phyloP scores from a whole-genome alignment of 2,113 vertebrate genomes.

The Oreotragus oreotragus region DNA sequence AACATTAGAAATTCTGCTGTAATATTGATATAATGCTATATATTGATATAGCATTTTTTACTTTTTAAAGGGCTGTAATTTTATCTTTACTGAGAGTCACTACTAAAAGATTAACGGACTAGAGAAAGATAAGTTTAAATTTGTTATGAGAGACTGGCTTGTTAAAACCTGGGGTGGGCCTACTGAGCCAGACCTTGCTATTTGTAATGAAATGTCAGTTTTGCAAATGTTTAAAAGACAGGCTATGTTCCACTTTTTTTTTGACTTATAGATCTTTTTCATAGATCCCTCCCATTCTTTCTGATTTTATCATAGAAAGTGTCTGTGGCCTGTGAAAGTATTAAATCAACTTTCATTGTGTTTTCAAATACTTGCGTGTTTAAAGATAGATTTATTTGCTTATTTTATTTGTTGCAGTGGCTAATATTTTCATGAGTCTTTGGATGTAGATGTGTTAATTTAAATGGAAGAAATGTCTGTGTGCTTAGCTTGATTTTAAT shows the following conservation, averaged over 20 bases:
- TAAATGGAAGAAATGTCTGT: not conserved
- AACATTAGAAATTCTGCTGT: not conserved
- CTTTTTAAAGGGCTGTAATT: slow-evolving; percentile 32
- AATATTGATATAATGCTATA: not conserved
- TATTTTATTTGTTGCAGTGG: not conserved
- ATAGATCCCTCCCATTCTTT: not conserved
- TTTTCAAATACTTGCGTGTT: not conserved
- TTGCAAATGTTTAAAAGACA: not conserved
- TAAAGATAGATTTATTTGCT: slow-evolving; percentile 14
- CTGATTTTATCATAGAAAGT: not conserved
- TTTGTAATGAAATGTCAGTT: slow-evolving; percentile 36
- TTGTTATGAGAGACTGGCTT: not conserved
- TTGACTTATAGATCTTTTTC: not conserved
- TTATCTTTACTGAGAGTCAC: not conserved
- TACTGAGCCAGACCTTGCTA: not conserved
- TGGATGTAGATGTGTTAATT: not conserved
- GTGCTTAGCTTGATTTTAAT: not conserved
- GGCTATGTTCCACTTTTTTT: not conserved
- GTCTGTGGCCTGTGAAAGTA: not conserved
- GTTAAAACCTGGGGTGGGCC: not conserved
- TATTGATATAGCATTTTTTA: slow-evolving; percentile 20
- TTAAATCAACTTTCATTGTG: not conserved
- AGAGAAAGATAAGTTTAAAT: slow-evolving; percentile 16
- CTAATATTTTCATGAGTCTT: not conserved
- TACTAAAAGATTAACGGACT: slow-evolving; percentile 32